Percentiles rank a stretch among this genome's conserved stretches.
These are phyloP conservation scores for Cetoscarus ocellatus DNA, from an alignment of 2,797 vertebrate genomes.

Conservation along the genomic window DNA sequence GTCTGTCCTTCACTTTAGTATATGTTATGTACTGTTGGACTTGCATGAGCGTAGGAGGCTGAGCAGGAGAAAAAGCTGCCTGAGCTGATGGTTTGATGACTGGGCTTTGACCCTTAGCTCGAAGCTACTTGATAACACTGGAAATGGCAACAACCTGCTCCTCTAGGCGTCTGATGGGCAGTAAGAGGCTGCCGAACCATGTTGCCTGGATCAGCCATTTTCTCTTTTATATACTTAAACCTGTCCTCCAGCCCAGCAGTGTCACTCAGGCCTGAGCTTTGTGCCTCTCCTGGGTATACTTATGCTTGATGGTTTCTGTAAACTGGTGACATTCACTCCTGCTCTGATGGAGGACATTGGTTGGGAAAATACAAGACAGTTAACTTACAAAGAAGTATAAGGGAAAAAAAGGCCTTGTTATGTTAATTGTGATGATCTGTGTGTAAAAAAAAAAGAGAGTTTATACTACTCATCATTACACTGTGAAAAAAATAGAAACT, in stretches of 20 bases:
- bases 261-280: constrained; percentile 25
- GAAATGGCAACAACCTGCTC: constrained; percentile 23
- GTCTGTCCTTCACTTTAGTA: too few species aligned
- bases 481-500: too few species aligned
- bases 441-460: too few species aligned
- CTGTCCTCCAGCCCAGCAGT: constrained; percentile 23
- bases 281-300: constrained; percentile 33
- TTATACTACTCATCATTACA: too few species aligned
- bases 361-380: constrained; percentile 20
- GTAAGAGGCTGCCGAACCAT: constrained; percentile 30
- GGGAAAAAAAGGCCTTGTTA: constrained; percentile 12
- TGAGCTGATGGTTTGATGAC: constrained; percentile 4
- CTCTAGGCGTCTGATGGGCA: constrained; percentile 31
- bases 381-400: not conserved
- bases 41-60: not conserved
- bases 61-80: not conserved
- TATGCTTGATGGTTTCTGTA: constrained; percentile 24
- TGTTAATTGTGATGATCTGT: constrained; percentile 1
- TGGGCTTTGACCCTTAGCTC: constrained; percentile 29
- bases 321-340: constrained; percentile 22
- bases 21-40: not conserved
- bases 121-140: constrained; percentile 28
- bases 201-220: constrained; percentile 23
- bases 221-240: constrained; percentile 21
- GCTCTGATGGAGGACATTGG: constrained; percentile 13